phyloP scores from a whole-genome alignment of 2,888 invertebrate genomes.

The Automeris io region DNA sequence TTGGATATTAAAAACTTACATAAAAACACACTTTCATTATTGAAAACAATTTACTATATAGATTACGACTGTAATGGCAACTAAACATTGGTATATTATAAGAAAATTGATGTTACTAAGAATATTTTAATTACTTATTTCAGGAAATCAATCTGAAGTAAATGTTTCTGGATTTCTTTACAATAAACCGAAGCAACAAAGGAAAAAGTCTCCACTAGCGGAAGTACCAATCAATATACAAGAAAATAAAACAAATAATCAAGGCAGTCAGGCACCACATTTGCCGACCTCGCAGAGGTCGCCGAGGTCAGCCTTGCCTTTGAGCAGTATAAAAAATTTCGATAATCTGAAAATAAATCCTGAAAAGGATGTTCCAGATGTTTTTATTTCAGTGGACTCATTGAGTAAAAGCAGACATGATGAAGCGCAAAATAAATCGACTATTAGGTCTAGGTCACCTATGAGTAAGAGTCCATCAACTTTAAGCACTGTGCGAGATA shows the following conservation, averaged over 20 bases:
- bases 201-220: constrained; percentile 43
- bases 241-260: constrained; percentile 24
- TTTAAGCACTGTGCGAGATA: constrained; percentile 59
- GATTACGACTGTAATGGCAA: no score
- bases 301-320: constrained; percentile 50
- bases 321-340: constrained; percentile 48
- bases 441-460: constrained; percentile 48
- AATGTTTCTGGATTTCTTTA: constrained; percentile 54
- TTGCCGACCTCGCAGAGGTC: constrained; percentile 44
- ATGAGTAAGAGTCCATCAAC: constrained; percentile 58
- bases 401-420: constrained; percentile 18
- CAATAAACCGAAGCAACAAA: constrained; percentile 36
- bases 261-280: constrained; percentile 34
- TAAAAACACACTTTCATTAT: no score
- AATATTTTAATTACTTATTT: neutral
- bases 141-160: constrained; percentile 56
- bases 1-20: no score
- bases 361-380: constrained; percentile 30
- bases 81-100: no score
- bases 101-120: no score
- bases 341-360: constrained; percentile 33
- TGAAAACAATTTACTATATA: no score
- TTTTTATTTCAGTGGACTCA: constrained; percentile 32
- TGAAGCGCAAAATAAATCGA: constrained; percentile 20
- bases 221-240: constrained; percentile 48